These are phyloP conservation scores for Amazona finschi DNA, from an alignment of 2,797 vertebrate species.

Conservation along the genomic window DNA sequence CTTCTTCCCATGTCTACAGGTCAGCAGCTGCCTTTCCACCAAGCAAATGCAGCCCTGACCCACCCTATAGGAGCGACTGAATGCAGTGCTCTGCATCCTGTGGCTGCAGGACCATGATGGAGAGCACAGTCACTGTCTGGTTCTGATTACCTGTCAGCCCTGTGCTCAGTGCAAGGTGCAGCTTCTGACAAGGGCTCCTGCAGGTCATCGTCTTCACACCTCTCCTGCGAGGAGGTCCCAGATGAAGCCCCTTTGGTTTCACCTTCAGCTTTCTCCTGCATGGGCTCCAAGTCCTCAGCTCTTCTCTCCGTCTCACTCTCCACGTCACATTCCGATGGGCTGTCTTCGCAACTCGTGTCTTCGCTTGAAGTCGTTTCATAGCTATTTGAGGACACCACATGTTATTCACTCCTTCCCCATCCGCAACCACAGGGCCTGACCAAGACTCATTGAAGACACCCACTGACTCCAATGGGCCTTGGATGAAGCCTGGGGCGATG, in stretches of 20 bases:
- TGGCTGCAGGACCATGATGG: not conserved
- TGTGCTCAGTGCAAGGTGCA: not conserved
- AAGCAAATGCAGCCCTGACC: rapidly evolving
- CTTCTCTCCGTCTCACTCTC: constrained; percentile 66
- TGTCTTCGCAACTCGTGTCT: constrained; percentile 91
- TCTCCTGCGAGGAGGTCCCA: not conserved
- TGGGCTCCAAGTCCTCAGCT: not conserved
- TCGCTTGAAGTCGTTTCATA: constrained; percentile 97
- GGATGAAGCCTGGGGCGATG: not conserved
- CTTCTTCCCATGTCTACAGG: not conserved
- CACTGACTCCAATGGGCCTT: constrained; percentile 21
- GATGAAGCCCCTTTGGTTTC: not conserved
- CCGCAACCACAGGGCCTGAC: not conserved
- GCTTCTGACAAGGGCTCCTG: not conserved
- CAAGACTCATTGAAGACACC: constrained; percentile 40
- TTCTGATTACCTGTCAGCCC: constrained; percentile 66
- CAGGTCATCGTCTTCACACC: not conserved
- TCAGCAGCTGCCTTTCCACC: not conserved
- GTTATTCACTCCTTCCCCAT: constrained; percentile 30
- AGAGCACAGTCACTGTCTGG: rapidly evolving
- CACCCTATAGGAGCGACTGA: not conserved
- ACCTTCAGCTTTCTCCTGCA: not conserved
- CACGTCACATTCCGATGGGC: constrained; percentile 73
- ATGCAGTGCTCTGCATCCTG: rapidly evolving
- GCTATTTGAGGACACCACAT: constrained; percentile 74